Conservation (phyloP, 2,113 vertebrate genomes). For the Larimichthys crocea region DNA sequence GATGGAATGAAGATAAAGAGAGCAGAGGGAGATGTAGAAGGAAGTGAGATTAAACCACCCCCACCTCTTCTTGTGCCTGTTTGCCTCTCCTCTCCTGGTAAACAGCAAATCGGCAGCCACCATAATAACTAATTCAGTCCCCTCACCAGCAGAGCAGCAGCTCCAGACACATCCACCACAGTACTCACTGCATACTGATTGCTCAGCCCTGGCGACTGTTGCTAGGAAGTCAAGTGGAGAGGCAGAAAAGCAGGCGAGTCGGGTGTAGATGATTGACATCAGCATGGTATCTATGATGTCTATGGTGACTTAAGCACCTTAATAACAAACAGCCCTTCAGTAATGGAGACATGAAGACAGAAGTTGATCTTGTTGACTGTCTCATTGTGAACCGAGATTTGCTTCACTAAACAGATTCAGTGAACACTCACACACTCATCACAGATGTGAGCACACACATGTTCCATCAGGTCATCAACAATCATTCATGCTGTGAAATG, state of each 20-base stretch:
- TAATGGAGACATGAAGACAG: not conserved
- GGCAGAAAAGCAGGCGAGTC: slow-evolving; percentile 5
- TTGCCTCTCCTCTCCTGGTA: slow-evolving; percentile 43
- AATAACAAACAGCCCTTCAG: slow-evolving; percentile 2
- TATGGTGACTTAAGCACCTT: not conserved
- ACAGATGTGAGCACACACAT: no score
- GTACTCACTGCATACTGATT: slow-evolving; percentile 59
- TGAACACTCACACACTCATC: not conserved
- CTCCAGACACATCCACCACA: slow-evolving; percentile 27
- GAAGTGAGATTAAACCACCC: slow-evolving; percentile 27
- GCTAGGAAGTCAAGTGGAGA: slow-evolving; percentile 55
- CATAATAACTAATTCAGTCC: slow-evolving; percentile 57
- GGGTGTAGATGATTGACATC: slow-evolving; percentile 44
- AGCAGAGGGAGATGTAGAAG: slow-evolving; percentile 24
- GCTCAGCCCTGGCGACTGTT: slow-evolving; percentile 62
- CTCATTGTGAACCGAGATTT: not conserved
- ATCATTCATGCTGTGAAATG: no score
- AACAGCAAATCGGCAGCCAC: slow-evolving; percentile 52
- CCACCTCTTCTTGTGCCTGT: slow-evolving; percentile 1
- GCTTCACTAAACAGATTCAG: not conserved
- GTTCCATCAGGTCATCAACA: no score
- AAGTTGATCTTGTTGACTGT: not conserved
- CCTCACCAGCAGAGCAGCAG: slow-evolving; percentile 35
- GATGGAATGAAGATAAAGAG: slow-evolving; percentile 32
- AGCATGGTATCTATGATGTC: slow-evolving; percentile 18